Base-by-base conservation (phyloP, 2,888 invertebrate genomes). In the Pseudococcus longispinus region DNA sequence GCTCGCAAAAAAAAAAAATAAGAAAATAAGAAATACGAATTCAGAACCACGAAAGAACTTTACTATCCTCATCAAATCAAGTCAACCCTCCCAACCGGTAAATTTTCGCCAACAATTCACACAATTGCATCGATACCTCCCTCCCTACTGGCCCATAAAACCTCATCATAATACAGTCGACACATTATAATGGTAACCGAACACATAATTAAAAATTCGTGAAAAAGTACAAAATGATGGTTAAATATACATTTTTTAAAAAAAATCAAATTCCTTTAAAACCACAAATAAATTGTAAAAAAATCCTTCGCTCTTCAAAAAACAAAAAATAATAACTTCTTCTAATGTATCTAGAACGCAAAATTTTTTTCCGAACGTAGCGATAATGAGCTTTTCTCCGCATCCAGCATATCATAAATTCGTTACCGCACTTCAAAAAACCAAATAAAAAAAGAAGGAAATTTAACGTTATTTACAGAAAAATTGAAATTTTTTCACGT, bases 131-230 rank as follows among this genome's bases (percentile, higher is more conserved):
- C 23, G 23, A 60, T 23, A 20, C 60, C 9, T 60, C 60, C 60
- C 60, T 60, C 11, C 60, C 60, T 20, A 2, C 60, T 15, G 8
- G 29, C 26, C 15, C 29, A 29, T 15, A 70, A 2, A 26, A 23
- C 26, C 65, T 20, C 70, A 5, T 29, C 29, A 18, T 18, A 26
- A 18, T 70, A 29, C 70, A 70, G 29, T 70, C 70, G 29, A 70
- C 70, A 80, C 77, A 23, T n/a, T 42, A 42, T 80, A 80, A 80
- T 42, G 77, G 77, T 80, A 80, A 80, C 77, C 77, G 37, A 80
- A 80, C 77, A 80, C 77, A 42, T 80, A 80, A 42, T 80, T 80
- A 80, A 80, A 42, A 80, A 80, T 60, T 42, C 23, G 77, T 80
- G 77, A 80, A 80, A 80, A 80, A 80, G 42, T 70, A 70, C 70